A percentile compares a stretch with the other conserved stretches of the same genome.
These are phyloP conservation scores for Mantis religiosa DNA, from an alignment of 2,888 invertebrate species.

Conservation along the genomic window DNA sequence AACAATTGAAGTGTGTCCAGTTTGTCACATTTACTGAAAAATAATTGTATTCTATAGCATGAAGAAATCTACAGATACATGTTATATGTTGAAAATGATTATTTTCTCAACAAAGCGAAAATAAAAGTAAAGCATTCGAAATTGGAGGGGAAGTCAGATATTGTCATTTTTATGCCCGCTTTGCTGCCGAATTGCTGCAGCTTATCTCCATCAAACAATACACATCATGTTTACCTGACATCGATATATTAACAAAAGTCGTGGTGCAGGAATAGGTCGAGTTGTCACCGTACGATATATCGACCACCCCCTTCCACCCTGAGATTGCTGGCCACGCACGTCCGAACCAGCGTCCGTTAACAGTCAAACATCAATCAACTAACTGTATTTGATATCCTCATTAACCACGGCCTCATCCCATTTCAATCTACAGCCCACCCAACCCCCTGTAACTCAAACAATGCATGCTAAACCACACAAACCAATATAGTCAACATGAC, in stretches of 20 bases:
- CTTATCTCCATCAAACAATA: neutral
- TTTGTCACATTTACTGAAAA: too few species aligned
- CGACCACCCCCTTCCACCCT: neutral
- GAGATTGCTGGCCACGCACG: neutral
- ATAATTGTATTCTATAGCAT: too few species aligned
- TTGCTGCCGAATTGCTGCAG: neutral
- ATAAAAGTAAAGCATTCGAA: too few species aligned
- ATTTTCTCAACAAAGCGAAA: too few species aligned
- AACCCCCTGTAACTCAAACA: slow-evolving; percentile 6
- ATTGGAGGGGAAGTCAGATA: neutral
- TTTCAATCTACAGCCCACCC: neutral
- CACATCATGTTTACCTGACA: neutral
- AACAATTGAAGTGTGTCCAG: too few species aligned
- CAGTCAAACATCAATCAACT: slow-evolving; percentile 14
- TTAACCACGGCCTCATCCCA: slow-evolving; percentile 8
- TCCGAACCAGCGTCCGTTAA: neutral
- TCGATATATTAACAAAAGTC: neutral
- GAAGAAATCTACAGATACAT: too few species aligned
- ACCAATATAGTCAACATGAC: slow-evolving; percentile 15
- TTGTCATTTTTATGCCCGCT: neutral
- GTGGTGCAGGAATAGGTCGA: neutral
- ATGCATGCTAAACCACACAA: slow-evolving; percentile 17
- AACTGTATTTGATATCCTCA: slow-evolving; percentile 19
- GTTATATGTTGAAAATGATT: too few species aligned
- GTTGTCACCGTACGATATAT: neutral